Conservation (phyloP, 2,113 vertebrate genomes). For the Passer domesticus region DNA sequence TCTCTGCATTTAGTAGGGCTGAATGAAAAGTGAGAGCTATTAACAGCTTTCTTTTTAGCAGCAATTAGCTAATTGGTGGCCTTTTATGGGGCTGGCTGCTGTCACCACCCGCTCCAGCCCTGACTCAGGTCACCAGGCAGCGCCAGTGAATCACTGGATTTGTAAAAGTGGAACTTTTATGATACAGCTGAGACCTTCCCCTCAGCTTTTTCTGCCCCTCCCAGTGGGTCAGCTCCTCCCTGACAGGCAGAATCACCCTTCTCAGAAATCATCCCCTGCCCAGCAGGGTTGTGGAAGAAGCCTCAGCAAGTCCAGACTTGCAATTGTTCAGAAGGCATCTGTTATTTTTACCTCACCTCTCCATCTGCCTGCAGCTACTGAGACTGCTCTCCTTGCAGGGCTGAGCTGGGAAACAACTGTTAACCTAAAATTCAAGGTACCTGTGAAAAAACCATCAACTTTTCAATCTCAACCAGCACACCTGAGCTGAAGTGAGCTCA, state of each 20-base stretch:
- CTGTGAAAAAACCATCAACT: neutral
- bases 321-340: neutral
- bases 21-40: neutral
- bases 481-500: neutral
- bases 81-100: neutral
- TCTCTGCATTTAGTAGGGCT: neutral
- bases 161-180: neutral
- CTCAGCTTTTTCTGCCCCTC: neutral
- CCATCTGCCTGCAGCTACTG: neutral
- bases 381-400: neutral
- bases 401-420: neutral
- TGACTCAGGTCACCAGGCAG: slow-evolving; percentile 16
- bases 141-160: slow-evolving; percentile 15
- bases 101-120: neutral
- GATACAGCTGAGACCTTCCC: neutral
- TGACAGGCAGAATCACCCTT: neutral
- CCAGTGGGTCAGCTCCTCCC: neutral
- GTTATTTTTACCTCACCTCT: neutral
- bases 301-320: neutral
- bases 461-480: neutral
- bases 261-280: neutral
- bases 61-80: neutral
- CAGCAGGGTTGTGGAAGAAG: neutral
- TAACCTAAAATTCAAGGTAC: neutral
- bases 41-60: neutral